Evolutionary conservation across 2,888 invertebrate genomes (phyloP).

Genomic region (Morpho achilles): DNA sequence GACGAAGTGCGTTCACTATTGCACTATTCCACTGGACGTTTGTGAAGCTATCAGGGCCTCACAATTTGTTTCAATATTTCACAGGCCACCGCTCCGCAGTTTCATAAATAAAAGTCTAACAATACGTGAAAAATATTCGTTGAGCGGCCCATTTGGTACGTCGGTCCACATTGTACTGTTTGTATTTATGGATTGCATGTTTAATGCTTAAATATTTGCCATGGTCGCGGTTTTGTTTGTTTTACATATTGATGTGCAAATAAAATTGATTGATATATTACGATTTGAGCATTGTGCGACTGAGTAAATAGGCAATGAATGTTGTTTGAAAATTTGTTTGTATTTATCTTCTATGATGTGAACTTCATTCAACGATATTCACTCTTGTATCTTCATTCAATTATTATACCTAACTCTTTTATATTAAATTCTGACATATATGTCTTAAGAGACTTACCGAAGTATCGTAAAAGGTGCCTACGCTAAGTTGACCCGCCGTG

Average conservation of each 20-base stretch:
- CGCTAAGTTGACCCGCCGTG: no score
- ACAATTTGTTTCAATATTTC: constrained; percentile 31
- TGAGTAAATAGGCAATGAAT: no score
- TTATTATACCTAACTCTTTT: no score
- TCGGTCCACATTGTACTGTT: constrained; percentile 12
- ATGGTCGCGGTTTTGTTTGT: constrained; percentile 8
- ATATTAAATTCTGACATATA: no score
- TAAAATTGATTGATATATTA: constrained; percentile 8
- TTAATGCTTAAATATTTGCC: constrained; percentile 9
- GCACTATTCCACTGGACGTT: constrained; percentile 14
- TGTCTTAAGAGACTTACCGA: no score
- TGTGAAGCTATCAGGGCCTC: constrained; percentile 19
- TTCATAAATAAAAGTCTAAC: constrained; percentile 27
- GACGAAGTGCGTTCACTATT: constrained; percentile 17
- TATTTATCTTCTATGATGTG: no score
- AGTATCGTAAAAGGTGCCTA: no score
- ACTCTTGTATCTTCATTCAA: no score
- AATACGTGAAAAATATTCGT: constrained; percentile 26
- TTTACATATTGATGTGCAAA: constrained; percentile 2
- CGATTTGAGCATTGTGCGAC: not conserved
- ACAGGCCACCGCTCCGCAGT: constrained; percentile 17
- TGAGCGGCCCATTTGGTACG: constrained; percentile 22
- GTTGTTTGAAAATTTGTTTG: no score
- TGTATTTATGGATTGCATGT: constrained; percentile 17
- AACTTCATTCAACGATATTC: no score